Base-by-base conservation (phyloP, 1,140 invertebrate genomes). In the Bradynema listronoti region DNA sequence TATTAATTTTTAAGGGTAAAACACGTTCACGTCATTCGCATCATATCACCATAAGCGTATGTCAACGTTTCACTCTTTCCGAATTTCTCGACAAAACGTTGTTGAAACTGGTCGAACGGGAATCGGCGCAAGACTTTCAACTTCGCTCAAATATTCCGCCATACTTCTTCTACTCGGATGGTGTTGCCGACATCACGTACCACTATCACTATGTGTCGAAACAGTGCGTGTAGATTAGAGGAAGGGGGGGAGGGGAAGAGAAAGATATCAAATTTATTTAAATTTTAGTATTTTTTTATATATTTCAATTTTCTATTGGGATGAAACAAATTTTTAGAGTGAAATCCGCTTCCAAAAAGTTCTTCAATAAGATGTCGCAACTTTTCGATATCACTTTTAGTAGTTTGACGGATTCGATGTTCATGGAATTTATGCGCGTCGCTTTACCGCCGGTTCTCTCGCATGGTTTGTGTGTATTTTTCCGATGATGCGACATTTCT, bases 381-480 rank as follows among this genome's bases (percentile, higher is more conserved):
- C n/a, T 60, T 60, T 54, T 45, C 60, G 19, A 19, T 24, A 0
- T 65, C n/a, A n/a, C 24, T 6, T 11, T 67, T 14, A 36, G 39
- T 0, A 11, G 56, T n/a, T 72, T 49, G 25, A 30, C 71, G 25
- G 65, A 67, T 50, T 29, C 33, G 19, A 41, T 71, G 36, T 52
- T 32, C 22, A 24, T 43, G 25, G 62, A 55, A 27, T 71, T 59
- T 19, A 69, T 67, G 33, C 27, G 45, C 25, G 55, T 24, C 9
- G 68, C 65, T 4, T 42, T 67, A 4, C 65, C 65, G 16, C 65
- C 65, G 5, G 3, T 72, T 9, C 49, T 67, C 7, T 56, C 69
- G 9, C 43, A 30, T 9, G 25, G 52, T 55, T 47, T 3, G 2
- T 61, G 30, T 57, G 19, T 58, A 30, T 57, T 57, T 57, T 56